Evolutionary conservation across 1,140 invertebrate genomes (phyloP), one percentile per base, ranked within the genome.

Genomic region (Camponotus floridanus): DNA sequence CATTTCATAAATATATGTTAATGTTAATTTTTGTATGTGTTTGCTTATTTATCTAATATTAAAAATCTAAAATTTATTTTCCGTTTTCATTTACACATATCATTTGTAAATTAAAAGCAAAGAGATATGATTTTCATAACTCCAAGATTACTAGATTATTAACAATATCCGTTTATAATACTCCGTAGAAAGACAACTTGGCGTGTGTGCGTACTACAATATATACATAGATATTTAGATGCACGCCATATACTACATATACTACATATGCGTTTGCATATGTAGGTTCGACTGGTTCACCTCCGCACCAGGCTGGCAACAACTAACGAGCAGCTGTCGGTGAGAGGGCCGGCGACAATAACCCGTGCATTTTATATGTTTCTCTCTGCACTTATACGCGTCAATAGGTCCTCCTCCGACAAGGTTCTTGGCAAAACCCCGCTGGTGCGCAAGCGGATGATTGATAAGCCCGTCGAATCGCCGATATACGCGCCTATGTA

Each of bases 321-420:
- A 88, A 91, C 92, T 92, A 93, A 93, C 92, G 92, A 92, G 92
- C 91, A 89, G 88, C 89, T 92, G 91, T 92, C 91, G 87, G 92
- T 92, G 90, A 92, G 90, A 89, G 88, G 79, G 90, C 88, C 91
- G 88, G 92, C 91, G 92, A 93, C 92, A 93, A 93, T 93, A 93
- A 93, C 89, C 91, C 90, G 88, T 92, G 92, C 87, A 92, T 92
- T 93, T 93, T 93, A 93, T 92, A 92, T 89, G 89, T 91, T 86
- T 87, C 84, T 65, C 74, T 67, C 68, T 85, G 85, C 83, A 86
- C 76, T 80, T 59, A 80, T 33, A 36, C 65, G 68, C 87, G 61
- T 85, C 87, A 87, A 76, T 88, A 71, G 68, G 80, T 83, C 87
- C 73, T 74, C 67, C 76, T 73, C 67, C 64, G 31, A 68, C 79